Evolutionary conservation across 1,140 invertebrate genomes (phyloP).

Genomic region (Bicyclus anynana): DNA sequence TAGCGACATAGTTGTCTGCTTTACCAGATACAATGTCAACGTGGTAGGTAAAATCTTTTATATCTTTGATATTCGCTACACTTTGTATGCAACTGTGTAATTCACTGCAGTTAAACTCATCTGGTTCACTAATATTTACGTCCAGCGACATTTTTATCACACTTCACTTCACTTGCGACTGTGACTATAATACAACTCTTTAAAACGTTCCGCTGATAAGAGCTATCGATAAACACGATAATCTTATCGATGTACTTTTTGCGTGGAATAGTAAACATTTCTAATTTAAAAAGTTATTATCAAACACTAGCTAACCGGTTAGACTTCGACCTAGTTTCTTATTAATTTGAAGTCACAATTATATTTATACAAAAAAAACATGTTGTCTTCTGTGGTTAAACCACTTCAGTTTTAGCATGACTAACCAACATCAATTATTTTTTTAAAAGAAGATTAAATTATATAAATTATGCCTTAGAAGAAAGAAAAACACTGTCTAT

Average conservation of each 20-base stretch:
- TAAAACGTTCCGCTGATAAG: slow-evolving; percentile 19
- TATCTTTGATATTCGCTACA: slow-evolving; percentile 37
- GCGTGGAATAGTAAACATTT: background rate
- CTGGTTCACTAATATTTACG: slow-evolving; percentile 65
- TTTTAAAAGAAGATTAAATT: no score
- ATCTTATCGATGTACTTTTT: background rate
- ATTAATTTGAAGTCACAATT: no score
- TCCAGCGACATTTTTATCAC: slow-evolving; percentile 57
- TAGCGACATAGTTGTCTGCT: slow-evolving; percentile 59
- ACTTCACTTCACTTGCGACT: slow-evolving; percentile 2
- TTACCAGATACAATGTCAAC: slow-evolving; percentile 57
- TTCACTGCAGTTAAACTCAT: slow-evolving; percentile 63
- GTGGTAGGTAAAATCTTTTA: slow-evolving; percentile 55
- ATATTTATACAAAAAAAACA: no score
- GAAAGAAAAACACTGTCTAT: no score
- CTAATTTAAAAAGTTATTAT: no score
- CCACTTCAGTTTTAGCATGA: no score
- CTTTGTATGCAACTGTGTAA: slow-evolving; percentile 53
- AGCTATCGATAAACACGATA: slow-evolving; percentile 3
- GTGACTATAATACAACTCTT: slow-evolving; percentile 11
- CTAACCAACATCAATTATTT: no score
- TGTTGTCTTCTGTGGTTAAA: no score
- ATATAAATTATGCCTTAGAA: no score
- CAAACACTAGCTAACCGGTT: no score
- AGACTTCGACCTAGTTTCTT: no score